Conservation (phyloP, 2,888 invertebrate species). For the Trachelus iudaicus region DNA sequence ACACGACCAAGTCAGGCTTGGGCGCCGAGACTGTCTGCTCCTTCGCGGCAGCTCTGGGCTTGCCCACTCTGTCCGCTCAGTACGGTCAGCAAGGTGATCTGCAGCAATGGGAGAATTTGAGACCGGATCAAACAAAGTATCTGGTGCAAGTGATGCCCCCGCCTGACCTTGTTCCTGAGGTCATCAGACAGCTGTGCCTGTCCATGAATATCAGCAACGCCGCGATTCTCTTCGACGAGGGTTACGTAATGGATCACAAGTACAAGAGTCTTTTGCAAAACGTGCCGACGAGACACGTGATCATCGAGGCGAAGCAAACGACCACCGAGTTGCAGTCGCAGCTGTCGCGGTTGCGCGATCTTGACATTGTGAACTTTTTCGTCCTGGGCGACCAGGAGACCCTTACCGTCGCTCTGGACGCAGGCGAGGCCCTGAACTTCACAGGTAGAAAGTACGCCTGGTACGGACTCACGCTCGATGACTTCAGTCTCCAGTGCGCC, state of each 20-base stretch:
- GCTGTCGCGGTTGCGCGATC: constrained; percentile 77
- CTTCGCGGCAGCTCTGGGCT: constrained; percentile 80
- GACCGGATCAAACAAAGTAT: constrained; percentile 77
- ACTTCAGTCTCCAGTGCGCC: constrained; percentile 75
- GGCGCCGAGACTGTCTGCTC: constrained; percentile 88
- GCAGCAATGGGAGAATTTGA: constrained; percentile 82
- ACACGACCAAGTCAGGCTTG: constrained; percentile 83
- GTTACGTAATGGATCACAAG: constrained; percentile 93
- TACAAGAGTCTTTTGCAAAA: constrained; percentile 91
- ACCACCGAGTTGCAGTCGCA: constrained; percentile 74
- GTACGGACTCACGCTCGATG: constrained; percentile 85
- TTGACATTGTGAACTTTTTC: constrained; percentile 92
- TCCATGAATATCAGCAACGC: constrained; percentile 87
- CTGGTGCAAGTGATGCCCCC: constrained; percentile 88
- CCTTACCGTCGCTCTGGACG: constrained; percentile 76
- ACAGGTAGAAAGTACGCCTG: constrained; percentile 89
- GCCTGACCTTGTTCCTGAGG: constrained; percentile 85
- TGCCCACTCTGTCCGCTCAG: constrained; percentile 87
- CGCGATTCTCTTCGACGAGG: constrained; percentile 89
- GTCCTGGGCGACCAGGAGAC: constrained; percentile 80
- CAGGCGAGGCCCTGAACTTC: constrained; percentile 79
- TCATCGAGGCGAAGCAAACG: constrained; percentile 73
- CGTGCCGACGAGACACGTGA: constrained; percentile 90
- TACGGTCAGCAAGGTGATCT: constrained; percentile 88
- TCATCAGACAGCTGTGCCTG: constrained; percentile 82